Base-by-base conservation (phyloP, 2,113 vertebrate genomes). In the Phyllopteryx taeniolatus region DNA sequence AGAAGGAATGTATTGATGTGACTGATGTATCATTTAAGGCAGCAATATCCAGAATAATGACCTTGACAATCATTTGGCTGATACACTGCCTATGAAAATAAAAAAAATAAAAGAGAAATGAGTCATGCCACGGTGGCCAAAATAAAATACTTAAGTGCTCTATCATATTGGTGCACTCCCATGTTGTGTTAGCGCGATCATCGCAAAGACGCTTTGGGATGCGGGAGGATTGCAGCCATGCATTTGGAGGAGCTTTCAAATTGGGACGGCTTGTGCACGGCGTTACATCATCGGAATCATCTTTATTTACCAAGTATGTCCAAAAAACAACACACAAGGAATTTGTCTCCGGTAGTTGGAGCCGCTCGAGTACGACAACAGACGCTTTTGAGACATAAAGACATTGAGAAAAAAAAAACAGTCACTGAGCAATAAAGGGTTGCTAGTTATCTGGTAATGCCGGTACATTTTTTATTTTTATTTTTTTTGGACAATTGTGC, bases 1-100 rank as follows among this genome's bases (percentile, higher is more conserved):
- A 3, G 33, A 71, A 61, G 74, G 81, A 27, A 27, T 59, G 72
- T 83, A 60, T 60, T 22, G 7, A 14, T 33, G 56, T 31, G 27
- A 27, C 11, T 31, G 56, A 59, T 59, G 56, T 10, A n/a, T 56
- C 20, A 56, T 56, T 56, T 42, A 46, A 78, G 49, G 35, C 35
- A 79, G 72, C 62, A 59, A 43, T 31, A 63, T 12, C 27, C 27
- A 27, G 27, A 27, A 2, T 11, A 42, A 63, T 64, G 17, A 64
- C 10, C n/a, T 57, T 57, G n/a, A 27, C n/a, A 57, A 57, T 5
- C n/a, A 57, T 57, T 57, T 27, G 54, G 57, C 31, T 60, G 13
- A 60, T 60, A 31, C 22, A 57, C 11, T 12, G 11, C 22, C n/a
- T 57, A 4, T 22, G 11, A 39, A 39, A 39, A 57, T 27, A 57